Base-by-base conservation (phyloP, 1,140 invertebrate genomes). In the Cyclargus thomasi region DNA sequence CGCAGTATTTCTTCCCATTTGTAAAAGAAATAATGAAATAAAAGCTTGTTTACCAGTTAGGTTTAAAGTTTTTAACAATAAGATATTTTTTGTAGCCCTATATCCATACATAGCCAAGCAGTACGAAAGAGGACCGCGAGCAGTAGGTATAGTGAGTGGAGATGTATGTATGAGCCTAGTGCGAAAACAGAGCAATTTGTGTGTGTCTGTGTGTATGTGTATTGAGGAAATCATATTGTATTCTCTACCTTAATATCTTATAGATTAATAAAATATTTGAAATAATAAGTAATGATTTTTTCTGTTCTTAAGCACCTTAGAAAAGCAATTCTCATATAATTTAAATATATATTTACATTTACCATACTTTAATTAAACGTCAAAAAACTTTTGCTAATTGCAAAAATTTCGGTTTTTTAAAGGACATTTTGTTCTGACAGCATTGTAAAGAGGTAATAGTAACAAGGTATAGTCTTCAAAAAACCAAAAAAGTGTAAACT, bases 201-300 rank as follows among this genome's bases (percentile, higher is more conserved):
- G 39, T 47, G 39, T 14, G 39, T 47, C 6, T 59, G 55, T 53
- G 23, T 20, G 55, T 57, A 16, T 16, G 39, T 57, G 17, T 66
- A 57, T 59, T 59, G 55, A 29, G 65, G 64, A 66, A 66, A 66
- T 66, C 65, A 66, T 23, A 66, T 59, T 66, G 65, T 66, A 66
- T 36, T 66, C 53, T 66, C 53, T 35, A 59, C 20, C 57, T 57
- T 59, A 17, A 59, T 59, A 53, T 29, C 29, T 57, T 55, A 65
- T 65, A 65, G 53, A 65, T 53, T 53, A 66, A 66, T 66, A 66
- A 55, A 59, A 59, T 66, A 59, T 35, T 57, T 59, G 8, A 59
- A 66, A 66, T 36, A 66, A 8, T 16, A 65, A 29, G 5, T 29
- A 29, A 7, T 29, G 8, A 29, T 29, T 29, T 29, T 23, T 29